Conservation (phyloP, 2,797 vertebrate genomes). For the Sebastes taczanowskii region DNA sequence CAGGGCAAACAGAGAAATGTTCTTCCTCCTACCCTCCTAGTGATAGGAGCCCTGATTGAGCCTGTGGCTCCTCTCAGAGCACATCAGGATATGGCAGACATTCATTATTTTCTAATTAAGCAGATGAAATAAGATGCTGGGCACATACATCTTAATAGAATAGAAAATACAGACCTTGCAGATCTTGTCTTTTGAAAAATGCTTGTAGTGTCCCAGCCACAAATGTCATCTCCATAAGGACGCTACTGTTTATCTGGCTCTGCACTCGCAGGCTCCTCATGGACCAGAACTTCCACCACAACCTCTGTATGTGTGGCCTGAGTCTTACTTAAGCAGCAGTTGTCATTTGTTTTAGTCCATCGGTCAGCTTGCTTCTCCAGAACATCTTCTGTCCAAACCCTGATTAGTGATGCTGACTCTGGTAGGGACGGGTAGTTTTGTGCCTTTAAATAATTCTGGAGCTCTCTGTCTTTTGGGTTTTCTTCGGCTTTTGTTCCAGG, state of each 20-base stretch:
- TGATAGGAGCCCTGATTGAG: too few relatives aligned
- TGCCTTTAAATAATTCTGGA: background rate
- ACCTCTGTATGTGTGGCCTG: slow-evolving; percentile 38
- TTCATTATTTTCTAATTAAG: background rate
- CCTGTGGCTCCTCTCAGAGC: too few relatives aligned
- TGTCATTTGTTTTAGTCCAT: background rate
- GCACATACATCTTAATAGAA: background rate
- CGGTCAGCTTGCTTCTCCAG: slow-evolving; percentile 10
- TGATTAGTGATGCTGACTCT: slow-evolving; percentile 9
- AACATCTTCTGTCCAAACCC: slow-evolving; percentile 23
- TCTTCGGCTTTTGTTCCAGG: background rate
- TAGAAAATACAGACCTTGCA: background rate
- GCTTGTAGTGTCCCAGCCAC: background rate
- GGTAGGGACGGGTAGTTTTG: background rate
- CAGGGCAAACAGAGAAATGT: too few relatives aligned
- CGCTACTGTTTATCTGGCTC: background rate
- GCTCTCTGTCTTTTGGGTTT: background rate
- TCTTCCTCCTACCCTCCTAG: too few relatives aligned
- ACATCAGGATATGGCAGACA: too few relatives aligned
- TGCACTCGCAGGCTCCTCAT: slow-evolving; percentile 22
- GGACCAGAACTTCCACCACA: slow-evolving; percentile 70
- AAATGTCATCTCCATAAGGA: background rate
- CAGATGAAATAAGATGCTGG: background rate
- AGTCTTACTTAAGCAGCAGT: slow-evolving; percentile 13
- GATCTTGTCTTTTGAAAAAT: background rate